Base-by-base conservation (phyloP, 1,140 invertebrate species). In the Listronotus oregonensis region DNA sequence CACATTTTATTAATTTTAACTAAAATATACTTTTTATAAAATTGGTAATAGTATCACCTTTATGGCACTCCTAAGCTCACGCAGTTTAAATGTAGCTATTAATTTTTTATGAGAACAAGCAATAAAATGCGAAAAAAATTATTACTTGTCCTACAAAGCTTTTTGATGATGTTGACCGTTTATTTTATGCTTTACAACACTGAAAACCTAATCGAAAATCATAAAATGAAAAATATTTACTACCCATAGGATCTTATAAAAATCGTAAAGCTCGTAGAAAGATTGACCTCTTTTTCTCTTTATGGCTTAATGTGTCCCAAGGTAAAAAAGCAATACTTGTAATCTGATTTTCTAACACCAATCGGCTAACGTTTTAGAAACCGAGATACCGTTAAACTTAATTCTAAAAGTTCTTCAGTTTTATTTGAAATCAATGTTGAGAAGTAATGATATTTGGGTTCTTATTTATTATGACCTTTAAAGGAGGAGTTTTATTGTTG, bases 381-480 rank as follows among this genome's bases (percentile, higher is more conserved):
- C 42, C 50, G 61, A 64, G 51, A 64, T 64, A 64, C 46, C 61
- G 50, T 62, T 62, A 64, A 64, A 64, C 39, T 55, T 64, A 64
- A 64, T 64, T 64, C 50, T 37, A 40, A 51, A 64, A 64, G 40
- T 64, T 56, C 40, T 8, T 47, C 47, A 32, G 46, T 40, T 50
- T 64, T 64, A 46, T 51, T 44, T 31, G 57, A 50, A 55, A 64
- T 64, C 61, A 50, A 62, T 62, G 59, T 32, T 12, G 18, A 40
- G 51, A 55, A 58, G n/a, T 58, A 58, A 44, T 58, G 32, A 10
- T 58, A 40, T 40, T 55, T 55, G 40, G 14, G 14, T 8, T 42
- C 32, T 55, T 40, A 37, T n/a, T 17, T 39, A 39, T 39, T 40
- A 40, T 39, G 17, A 17, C 39, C 8, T 55, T 15, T 15, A 17